phyloP scores from a whole-genome alignment of 2,888 invertebrate genomes.

The Hoplodrina blanda region DNA sequence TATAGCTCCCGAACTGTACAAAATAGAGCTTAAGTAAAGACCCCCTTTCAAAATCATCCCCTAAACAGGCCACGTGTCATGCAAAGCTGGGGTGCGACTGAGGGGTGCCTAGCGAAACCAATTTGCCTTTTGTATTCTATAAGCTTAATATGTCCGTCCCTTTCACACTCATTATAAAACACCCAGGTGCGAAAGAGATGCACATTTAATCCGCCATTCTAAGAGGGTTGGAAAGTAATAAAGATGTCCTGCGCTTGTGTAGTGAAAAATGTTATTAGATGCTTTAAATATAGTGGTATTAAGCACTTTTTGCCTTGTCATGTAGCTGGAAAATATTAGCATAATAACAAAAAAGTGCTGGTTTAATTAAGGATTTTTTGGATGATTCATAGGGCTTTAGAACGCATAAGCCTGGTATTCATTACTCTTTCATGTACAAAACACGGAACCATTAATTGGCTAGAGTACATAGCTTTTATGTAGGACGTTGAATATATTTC shows the following conservation, averaged over 20 bases:
- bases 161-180: slow-evolving; percentile 62
- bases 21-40: slow-evolving; percentile 61
- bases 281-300: slow-evolving; percentile 61
- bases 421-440: slow-evolving; percentile 26
- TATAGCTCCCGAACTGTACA: slow-evolving; percentile 56
- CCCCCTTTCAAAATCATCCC: slow-evolving; percentile 76
- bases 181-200: slow-evolving; percentile 65
- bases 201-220: slow-evolving; percentile 66
- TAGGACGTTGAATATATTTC: slow-evolving; percentile 4
- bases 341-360: slow-evolving; percentile 51
- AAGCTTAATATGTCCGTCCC: slow-evolving; percentile 71
- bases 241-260: slow-evolving; percentile 65
- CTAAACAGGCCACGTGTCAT: slow-evolving; percentile 83
- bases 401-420: slow-evolving; percentile 21
- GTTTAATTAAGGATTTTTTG: slow-evolving; percentile 48
- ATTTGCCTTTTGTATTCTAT: slow-evolving; percentile 82
- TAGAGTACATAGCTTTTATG: slow-evolving; percentile 15
- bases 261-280: slow-evolving; percentile 60
- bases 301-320: slow-evolving; percentile 50
- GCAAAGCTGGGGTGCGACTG: slow-evolving; percentile 79
- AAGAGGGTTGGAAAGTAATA: slow-evolving; percentile 72
- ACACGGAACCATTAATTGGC: slow-evolving; percentile 6
- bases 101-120: slow-evolving; percentile 81
- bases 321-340: slow-evolving; percentile 44
- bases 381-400: slow-evolving; percentile 44